phyloP scores from a whole-genome alignment of 2,888 invertebrate species.

The Stenurella melanura region DNA sequence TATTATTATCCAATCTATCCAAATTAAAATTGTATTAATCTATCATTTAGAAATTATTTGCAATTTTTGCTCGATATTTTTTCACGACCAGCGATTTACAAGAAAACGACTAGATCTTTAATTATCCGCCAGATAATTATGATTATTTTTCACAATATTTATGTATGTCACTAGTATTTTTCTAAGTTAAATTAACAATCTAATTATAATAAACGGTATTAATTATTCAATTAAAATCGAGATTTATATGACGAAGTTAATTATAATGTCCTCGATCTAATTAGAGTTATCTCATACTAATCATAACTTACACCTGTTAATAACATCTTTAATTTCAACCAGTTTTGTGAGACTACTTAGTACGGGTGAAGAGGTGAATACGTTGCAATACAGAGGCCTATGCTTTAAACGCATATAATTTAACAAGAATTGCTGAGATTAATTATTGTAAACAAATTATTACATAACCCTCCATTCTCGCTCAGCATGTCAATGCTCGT shows the following conservation, averaged over 20 bases:
- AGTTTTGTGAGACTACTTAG: slow-evolving; percentile 21
- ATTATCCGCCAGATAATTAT: slow-evolving; percentile 33
- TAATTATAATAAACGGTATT: slow-evolving; percentile 51
- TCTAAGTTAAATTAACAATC: slow-evolving; percentile 46
- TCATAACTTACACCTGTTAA: slow-evolving; percentile 41
- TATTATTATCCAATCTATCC: neutral
- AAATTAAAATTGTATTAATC: neutral
- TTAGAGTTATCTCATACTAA: slow-evolving; percentile 51
- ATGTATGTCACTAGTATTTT: slow-evolving; percentile 49
- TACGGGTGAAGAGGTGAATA: neutral
- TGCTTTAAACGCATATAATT: too few relatives aligned
- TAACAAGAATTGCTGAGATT: too few relatives aligned
- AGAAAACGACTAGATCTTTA: slow-evolving; percentile 13
- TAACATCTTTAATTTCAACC: slow-evolving; percentile 36
- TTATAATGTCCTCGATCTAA: slow-evolving; percentile 55
- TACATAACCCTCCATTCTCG: too few relatives aligned
- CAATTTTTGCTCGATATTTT: neutral
- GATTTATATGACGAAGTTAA: slow-evolving; percentile 52
- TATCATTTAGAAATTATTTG: neutral
- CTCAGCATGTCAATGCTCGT: too few relatives aligned
- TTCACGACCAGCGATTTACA: slow-evolving; percentile 1
- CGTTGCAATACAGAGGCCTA: neutral
- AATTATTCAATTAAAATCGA: slow-evolving; percentile 53
- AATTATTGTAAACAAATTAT: too few relatives aligned
- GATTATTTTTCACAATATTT: slow-evolving; percentile 42